Evolutionary conservation across 2,888 invertebrate genomes (phyloP), one percentile per base, ranked within the genome.

Genomic region (Aphelenchoides bicaudatus): DNA sequence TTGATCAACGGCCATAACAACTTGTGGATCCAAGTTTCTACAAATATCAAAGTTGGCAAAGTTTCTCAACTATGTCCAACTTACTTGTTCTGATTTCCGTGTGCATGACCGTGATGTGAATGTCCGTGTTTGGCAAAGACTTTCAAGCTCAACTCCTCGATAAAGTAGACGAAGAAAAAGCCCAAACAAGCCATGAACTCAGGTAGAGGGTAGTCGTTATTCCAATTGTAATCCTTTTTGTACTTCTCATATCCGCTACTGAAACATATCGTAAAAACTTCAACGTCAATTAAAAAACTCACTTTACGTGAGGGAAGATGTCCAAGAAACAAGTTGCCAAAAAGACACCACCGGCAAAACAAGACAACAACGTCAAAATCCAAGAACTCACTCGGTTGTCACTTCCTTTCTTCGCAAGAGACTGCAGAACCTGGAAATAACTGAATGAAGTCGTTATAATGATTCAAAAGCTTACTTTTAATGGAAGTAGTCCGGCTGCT

Each of bases 281-380:
- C 8, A 29, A 37, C 21, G 39, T 56, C 28, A 5, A n/a, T 5
- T 10, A 10, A n/a, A n/a, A 21, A 21, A 61, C 64, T 39, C 29
- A 74, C 75, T 61, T 65, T 29, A 76, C 69, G 52, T 76, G 76
- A 2, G 76, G 76, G 34, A 76, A 64, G n/a, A 76, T 70, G 59
- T 76, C 76, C 21, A 76, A 58, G 52, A 76, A 76, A 56, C 76
- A 76, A 65, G 39, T 60, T 2, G 65, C 74, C 68, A 76, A 68
- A 60, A 76, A 76, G n/a, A 76, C 76, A 16, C 76, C 76, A n/a
- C 76, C 76, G 10, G 73, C 77, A 58, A 76, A 76, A 55, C 76
- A 76, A 5, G 73, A 72, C 4, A 76, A 50, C 29, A 74, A 63
- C 10, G 76, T 75, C 10, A 76, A 48, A 16, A 65, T 48, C 69